Evolutionary conservation across 2,113 vertebrate genomes (phyloP).

Genomic region (Pelvicachromis taeniatus): DNA sequence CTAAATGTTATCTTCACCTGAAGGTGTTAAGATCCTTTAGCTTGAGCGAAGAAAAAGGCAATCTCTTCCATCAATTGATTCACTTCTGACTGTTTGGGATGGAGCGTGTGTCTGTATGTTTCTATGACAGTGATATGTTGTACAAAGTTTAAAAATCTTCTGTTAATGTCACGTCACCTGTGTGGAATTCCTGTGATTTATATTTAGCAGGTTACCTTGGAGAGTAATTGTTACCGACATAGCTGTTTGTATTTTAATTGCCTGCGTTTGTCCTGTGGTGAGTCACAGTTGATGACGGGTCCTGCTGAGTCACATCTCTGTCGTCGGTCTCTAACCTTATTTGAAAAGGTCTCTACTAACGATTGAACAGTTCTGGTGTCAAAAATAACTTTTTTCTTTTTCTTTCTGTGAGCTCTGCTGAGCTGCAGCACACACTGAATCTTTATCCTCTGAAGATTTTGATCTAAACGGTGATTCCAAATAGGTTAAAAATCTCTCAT

Average conservation of each 20-base stretch:
- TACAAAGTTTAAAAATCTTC: neutral
- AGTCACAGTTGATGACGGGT: slow-evolving; percentile 8
- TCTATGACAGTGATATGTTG: neutral
- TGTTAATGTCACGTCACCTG: neutral
- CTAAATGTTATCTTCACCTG: neutral
- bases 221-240: neutral
- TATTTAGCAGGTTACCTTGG: neutral
- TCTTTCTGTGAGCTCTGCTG: neutral
- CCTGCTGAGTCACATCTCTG: slow-evolving; percentile 28
- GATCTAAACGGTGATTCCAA: neutral
- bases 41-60: neutral
- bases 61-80: neutral
- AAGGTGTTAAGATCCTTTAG: neutral
- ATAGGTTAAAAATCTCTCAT: neutral
- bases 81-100: neutral
- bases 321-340: neutral
- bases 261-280: neutral
- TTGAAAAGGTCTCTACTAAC: slow-evolving; percentile 8
- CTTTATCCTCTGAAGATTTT: neutral
- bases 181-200: neutral
- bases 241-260: neutral
- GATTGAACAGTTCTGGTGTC: neutral
- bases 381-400: neutral
- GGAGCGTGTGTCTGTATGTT: neutral
- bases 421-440: neutral